These are phyloP conservation scores for Leptinotarsa defecta DNA, from an alignment of 1,140 invertebrate species.

Conservation along the genomic window DNA sequence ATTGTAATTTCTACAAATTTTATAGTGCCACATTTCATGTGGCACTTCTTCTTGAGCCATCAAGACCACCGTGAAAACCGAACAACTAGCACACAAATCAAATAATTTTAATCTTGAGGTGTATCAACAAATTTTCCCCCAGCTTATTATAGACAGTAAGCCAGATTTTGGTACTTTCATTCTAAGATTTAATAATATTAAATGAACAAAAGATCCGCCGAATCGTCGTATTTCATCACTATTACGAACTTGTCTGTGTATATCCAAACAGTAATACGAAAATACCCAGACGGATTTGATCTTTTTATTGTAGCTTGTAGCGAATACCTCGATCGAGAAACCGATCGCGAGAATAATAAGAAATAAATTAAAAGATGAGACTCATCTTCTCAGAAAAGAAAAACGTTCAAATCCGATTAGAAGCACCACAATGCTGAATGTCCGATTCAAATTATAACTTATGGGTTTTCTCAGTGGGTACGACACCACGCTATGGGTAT, in stretches of 20 bases:
- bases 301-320: conserved; percentile 12
- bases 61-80: no score
- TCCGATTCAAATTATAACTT: conserved; percentile 24
- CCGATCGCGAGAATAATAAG: conserved; percentile 18
- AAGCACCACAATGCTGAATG: conserved; percentile 20
- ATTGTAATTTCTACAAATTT: no score
- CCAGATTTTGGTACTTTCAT: background rate
- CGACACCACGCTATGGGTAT: background rate
- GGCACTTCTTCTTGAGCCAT: no score
- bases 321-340: conserved; percentile 3
- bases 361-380: conserved; percentile 25
- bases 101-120: no score
- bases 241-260: background rate
- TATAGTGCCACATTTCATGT: no score
- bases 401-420: conserved; percentile 26
- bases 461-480: conserved; percentile 28
- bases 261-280: background rate
- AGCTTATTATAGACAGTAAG: background rate
- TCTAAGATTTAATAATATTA: background rate
- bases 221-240: background rate
- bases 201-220: background rate
- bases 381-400: background rate
- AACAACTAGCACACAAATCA: no score
- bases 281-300: conserved; percentile 16
- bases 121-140: no score